A percentile compares a stretch with the other conserved stretches of the same genome.
Conservation (phyloP, 2,113 vertebrate genomes). For the Myocastor coypus region DNA sequence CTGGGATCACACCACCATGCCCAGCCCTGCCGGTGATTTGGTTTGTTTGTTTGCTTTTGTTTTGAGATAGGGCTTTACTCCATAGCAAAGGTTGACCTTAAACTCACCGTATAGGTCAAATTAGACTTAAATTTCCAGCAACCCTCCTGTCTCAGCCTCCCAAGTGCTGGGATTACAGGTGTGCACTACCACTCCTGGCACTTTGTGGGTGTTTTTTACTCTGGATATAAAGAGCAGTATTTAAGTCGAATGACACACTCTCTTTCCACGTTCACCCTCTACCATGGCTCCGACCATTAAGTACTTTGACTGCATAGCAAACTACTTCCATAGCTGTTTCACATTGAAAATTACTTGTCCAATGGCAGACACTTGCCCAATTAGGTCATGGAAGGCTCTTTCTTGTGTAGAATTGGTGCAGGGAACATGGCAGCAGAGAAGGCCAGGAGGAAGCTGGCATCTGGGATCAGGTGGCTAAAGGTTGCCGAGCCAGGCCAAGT, state of each 20-base stretch:
- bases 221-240: not conserved
- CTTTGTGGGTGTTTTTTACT: not conserved
- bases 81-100: not conserved
- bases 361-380: not conserved
- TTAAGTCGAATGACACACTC: not conserved
- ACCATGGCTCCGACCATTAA: rapidly evolving
- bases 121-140: not conserved
- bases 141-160: not conserved
- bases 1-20: not conserved
- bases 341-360: not conserved
- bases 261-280: not conserved
- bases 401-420: not conserved
- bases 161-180: not conserved
- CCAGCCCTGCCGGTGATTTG: not conserved
- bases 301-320: not conserved
- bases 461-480: not conserved
- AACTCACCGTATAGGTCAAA: not conserved
- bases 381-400: not conserved
- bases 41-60: not conserved
- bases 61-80: not conserved
- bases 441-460: not conserved
- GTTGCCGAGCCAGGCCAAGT: not conserved
- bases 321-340: not conserved
- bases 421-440: not conserved
- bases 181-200: not conserved